Evolutionary conservation across 2,888 invertebrate species (phyloP).

Genomic region (Brachylomia viminalis): DNA sequence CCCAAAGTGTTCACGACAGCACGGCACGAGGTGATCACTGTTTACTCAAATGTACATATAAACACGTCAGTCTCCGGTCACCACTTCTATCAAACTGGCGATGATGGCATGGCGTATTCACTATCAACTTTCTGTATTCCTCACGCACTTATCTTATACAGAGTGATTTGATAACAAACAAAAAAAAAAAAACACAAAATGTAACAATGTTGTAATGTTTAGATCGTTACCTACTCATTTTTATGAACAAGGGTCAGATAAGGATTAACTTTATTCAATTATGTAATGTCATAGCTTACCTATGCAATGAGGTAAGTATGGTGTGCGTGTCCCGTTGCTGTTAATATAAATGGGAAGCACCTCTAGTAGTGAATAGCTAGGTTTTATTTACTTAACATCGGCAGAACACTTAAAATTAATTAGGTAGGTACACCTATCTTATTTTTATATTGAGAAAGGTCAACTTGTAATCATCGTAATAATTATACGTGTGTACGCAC

Average conservation of each 20-base stretch:
- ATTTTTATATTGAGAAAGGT: not conserved
- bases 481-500: not conserved
- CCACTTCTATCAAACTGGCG: slow-evolving; percentile 58
- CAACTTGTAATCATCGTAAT: not conserved
- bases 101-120: no score
- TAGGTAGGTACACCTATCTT: slow-evolving; percentile 4
- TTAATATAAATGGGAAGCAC: slow-evolving; percentile 34
- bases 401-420: not conserved
- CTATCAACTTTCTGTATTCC: not conserved
- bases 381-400: slow-evolving; percentile 13
- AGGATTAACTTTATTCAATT: slow-evolving; percentile 35
- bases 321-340: slow-evolving; percentile 5
- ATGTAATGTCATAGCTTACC: slow-evolving; percentile 19
- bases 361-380: slow-evolving; percentile 20
- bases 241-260: not conserved
- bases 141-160: slow-evolving; percentile 25
- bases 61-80: slow-evolving; percentile 57
- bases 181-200: not conserved
- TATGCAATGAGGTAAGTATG: not conserved
- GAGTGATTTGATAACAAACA: slow-evolving; percentile 22
- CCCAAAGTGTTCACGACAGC: slow-evolving; percentile 45
- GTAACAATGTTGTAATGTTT: not conserved
- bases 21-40: slow-evolving; percentile 47
- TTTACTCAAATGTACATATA: slow-evolving; percentile 36
- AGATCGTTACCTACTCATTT: not conserved